Evolutionary conservation across 2,797 vertebrate species (phyloP).

Genomic region (Distichodus sexfasciatus): DNA sequence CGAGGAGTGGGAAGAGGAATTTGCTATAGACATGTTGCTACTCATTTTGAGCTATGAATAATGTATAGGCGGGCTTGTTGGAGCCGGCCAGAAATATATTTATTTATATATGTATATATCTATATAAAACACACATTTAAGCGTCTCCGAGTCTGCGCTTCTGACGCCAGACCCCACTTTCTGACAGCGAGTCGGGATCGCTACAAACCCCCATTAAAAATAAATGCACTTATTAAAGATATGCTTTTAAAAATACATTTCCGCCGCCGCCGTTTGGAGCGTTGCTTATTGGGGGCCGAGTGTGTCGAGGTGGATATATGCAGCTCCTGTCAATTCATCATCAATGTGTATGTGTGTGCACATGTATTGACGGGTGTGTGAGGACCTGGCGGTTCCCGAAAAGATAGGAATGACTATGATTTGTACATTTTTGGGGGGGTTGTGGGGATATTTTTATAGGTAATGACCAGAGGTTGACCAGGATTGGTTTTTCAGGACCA

Average conservation of each 20-base stretch:
- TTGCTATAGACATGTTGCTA: conserved; percentile 74
- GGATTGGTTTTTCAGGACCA: no score
- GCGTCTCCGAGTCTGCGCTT: conserved; percentile 45
- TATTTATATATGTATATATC: no score
- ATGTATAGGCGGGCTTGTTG: conserved; percentile 72
- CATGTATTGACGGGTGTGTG: no score
- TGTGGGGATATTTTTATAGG: no score
- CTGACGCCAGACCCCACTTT: conserved; percentile 7
- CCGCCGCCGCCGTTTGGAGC: conserved; percentile 12
- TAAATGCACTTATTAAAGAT: conserved; percentile 64
- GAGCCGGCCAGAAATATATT: conserved; percentile 72
- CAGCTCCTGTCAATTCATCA: conserved; percentile 45
- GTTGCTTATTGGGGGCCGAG: no score
- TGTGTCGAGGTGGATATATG: conserved; percentile 46
- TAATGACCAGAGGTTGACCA: no score
- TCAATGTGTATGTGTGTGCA: no score
- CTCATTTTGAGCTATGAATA: conserved; percentile 75
- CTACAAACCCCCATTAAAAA: conserved; percentile 53
- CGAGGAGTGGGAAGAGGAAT: conserved; percentile 57
- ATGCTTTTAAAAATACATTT: conserved; percentile 51
- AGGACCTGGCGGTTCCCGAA: no score
- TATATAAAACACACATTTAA: conserved; percentile 75
- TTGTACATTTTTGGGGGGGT: no score
- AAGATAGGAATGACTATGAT: no score
- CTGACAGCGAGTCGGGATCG: conserved; percentile 44